Percentiles rank a stretch among this genome's conserved stretches.
Evolutionary conservation across 2,113 vertebrate genomes (phyloP).

Genomic region (Lepisosteus osseus): DNA sequence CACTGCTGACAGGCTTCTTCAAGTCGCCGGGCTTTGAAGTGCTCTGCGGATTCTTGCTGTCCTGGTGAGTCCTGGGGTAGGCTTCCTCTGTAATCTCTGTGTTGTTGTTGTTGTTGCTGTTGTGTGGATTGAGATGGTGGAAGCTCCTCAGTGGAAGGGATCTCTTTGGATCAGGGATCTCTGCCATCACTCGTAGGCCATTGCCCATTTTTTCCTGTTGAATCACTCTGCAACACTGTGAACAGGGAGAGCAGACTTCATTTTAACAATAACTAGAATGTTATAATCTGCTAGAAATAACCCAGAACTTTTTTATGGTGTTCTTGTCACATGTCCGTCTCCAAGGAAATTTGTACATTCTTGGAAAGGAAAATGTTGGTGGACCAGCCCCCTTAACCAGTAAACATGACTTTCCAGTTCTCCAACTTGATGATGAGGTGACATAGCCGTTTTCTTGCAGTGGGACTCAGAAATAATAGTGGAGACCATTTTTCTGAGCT

Average conservation of each 20-base stretch:
- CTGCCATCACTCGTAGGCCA: slow-evolving; percentile 15
- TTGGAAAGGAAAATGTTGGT: no score
- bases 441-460: no score
- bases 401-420: no score
- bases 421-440: no score
- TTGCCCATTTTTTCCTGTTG: slow-evolving; percentile 29
- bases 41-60: neutral
- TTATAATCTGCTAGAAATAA: no score
- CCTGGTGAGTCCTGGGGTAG: neutral
- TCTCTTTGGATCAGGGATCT: slow-evolving; percentile 1
- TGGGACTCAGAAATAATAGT: no score
- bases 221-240: neutral
- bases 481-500: no score
- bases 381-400: no score
- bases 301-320: no score
- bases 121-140: neutral
- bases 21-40: neutral
- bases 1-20: neutral
- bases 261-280: no score
- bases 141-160: neutral
- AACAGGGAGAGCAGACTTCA: neutral
- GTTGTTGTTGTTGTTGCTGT: slow-evolving; percentile 20
- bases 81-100: slow-evolving; percentile 2
- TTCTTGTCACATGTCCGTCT: no score
- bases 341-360: no score